Conservation (phyloP, 1,140 invertebrate species). For the Periplaneta americana region DNA sequence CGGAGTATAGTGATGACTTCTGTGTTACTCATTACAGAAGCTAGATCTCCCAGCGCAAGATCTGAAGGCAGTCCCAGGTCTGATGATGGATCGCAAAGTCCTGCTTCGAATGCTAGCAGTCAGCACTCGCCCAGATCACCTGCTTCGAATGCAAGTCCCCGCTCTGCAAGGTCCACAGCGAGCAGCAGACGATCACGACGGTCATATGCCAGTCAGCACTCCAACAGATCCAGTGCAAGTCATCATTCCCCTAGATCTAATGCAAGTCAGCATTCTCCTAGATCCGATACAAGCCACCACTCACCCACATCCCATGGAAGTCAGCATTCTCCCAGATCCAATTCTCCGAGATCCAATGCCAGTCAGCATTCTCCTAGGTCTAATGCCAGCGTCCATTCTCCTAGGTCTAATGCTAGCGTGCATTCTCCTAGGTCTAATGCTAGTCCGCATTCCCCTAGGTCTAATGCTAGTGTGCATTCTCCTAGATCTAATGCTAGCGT, state of each 20-base stretch:
- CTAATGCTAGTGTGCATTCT: slow-evolving; percentile 1
- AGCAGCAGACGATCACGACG: neutral
- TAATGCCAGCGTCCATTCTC: neutral
- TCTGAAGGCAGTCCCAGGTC: neutral
- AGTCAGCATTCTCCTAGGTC: neutral
- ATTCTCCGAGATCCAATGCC: neutral
- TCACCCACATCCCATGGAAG: neutral
- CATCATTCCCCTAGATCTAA: neutral
- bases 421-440: neutral
- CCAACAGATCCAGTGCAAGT: neutral
- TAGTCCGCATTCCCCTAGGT: slow-evolving; percentile 1
- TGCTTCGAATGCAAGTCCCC: neutral
- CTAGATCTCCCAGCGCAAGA: neutral
- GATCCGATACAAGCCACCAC: neutral
- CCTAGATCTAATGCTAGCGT: neutral
- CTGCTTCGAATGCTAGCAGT: neutral
- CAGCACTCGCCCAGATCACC: slow-evolving; percentile 2
- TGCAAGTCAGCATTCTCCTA: slow-evolving; percentile 6
- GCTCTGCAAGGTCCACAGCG: neutral
- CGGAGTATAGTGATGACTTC: neutral
- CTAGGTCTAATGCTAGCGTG: neutral
- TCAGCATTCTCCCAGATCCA: neutral
- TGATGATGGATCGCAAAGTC: neutral
- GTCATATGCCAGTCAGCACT: neutral
- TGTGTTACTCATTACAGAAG: neutral